Evolutionary conservation across 2,113 vertebrate species (phyloP), one percentile per base, ranked within the genome.

Genomic region (Microtus ochrogaster): DNA sequence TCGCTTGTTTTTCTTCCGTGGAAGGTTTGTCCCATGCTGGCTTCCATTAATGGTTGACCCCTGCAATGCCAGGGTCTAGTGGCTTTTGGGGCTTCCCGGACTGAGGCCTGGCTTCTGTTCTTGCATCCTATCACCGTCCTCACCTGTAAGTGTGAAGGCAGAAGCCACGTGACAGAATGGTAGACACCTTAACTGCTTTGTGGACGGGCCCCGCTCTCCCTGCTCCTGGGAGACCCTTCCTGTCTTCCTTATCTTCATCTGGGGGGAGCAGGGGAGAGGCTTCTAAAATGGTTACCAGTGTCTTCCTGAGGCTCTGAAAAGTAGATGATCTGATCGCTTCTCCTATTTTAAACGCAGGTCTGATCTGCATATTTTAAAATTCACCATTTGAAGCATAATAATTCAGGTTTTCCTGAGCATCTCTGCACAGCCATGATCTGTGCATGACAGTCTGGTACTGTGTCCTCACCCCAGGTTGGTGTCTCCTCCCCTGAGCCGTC

Each of bases 311-410:
- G 74, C 30, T 55, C 93, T 63, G 81, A 55, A 63, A n/a, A 92
- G 1, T 33, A 30, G 17, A 77, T 78, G 36, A n/a, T 47, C 68
- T 85, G 61, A 61, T 10, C 47, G 55, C 49, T 82, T 94, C 91
- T 44, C 41, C 16, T 88, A 41, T 90, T 83, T 90, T 47, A 65
- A 89, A 70, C 52, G 13, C 16, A 92, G 63, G 36, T 2, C 0
- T 39, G 74, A 82, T 89, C 91, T 90, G 30, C 79, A 66, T 66
- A 76, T 93, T 70, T 68, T 89, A 95, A 91, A 92, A 86, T 44
- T 79, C 83, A 86, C 36, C 41, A 28, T 58, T 87, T 97, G 76
- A 92, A 91, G 89, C 39, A 72, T 22, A 55, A 86, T 70, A 72
- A 58, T 47, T 87, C 21, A 63, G 12, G 10, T 5, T 88, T 87